These are phyloP conservation scores for Lasioglossum zephyrum DNA, from an alignment of 2,888 invertebrate genomes.

Conservation along the genomic window DNA sequence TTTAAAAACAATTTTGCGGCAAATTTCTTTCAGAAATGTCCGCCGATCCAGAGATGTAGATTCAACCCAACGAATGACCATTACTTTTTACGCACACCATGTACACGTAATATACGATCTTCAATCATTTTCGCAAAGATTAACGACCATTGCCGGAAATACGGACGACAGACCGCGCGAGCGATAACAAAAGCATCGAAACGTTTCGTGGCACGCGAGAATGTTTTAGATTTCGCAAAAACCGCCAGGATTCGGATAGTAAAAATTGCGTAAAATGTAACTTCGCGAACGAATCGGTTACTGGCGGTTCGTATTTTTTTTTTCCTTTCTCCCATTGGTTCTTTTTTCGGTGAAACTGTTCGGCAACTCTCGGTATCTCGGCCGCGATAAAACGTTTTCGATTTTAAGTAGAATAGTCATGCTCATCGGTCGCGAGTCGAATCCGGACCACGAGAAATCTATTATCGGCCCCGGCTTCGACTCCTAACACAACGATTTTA, in stretches of 20 bases:
- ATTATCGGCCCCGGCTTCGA: slow-evolving; percentile 19
- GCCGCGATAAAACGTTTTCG: slow-evolving; percentile 7
- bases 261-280: not conserved
- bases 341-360: not conserved
- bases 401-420: slow-evolving; percentile 9
- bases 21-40: too few species aligned
- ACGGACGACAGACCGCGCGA: not conserved
- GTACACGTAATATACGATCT: not conserved
- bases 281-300: not conserved
- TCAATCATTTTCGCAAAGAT: not conserved
- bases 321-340: not conserved
- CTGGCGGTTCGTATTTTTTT: not conserved
- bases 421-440: not conserved
- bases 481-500: slow-evolving; percentile 13
- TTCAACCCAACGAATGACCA: too few species aligned
- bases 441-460: slow-evolving; percentile 11
- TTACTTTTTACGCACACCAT: too few species aligned
- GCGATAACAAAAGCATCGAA: not conserved
- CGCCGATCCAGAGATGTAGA: too few species aligned
- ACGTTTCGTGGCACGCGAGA: not conserved
- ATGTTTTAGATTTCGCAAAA: not conserved
- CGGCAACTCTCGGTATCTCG: not conserved
- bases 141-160: not conserved
- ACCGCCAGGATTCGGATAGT: not conserved
- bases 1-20: too few species aligned